Percentiles rank a stretch among this genome's conserved stretches.
Conservation (phyloP, 1,140 invertebrate species). For the Lutraria rhynchaena region DNA sequence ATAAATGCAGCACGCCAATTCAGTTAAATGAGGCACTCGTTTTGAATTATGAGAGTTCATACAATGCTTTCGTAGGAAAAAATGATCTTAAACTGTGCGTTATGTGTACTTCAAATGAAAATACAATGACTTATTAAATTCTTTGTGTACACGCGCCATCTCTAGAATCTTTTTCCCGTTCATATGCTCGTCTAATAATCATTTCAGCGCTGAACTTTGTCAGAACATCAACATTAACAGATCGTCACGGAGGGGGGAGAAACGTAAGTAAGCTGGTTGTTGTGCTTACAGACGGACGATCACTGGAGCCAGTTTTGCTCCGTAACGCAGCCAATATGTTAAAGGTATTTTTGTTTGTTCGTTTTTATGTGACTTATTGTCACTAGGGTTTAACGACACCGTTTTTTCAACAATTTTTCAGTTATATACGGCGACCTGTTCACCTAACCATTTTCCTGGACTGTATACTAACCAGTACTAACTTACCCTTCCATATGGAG, state of each 20-base stretch:
- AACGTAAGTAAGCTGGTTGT: not conserved
- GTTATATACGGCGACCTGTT: too few relatives aligned
- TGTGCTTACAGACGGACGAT: not conserved
- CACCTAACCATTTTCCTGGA: too few relatives aligned
- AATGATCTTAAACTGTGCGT: not conserved
- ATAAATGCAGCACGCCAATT: too few relatives aligned
- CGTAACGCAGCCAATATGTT: not conserved
- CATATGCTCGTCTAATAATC: too few relatives aligned
- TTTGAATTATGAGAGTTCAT: too few relatives aligned
- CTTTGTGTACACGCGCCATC: not conserved
- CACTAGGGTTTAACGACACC: too few relatives aligned
- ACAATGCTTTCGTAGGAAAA: not conserved
- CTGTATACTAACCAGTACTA: too few relatives aligned
- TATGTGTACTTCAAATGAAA: not conserved
- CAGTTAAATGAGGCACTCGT: too few relatives aligned
- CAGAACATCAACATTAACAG: not conserved
- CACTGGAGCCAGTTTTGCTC: not conserved
- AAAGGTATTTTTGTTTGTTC: too few relatives aligned
- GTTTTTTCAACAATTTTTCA: too few relatives aligned
- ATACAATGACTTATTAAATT: not conserved
- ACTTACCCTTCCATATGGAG: too few relatives aligned
- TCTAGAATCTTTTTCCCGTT: not conserved
- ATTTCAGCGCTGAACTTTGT: not conserved
- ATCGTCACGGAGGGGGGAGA: not conserved
- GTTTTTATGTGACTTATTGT: too few relatives aligned